A percentile compares a stretch with the other conserved stretches of the same genome.
Evolutionary conservation across 2,797 vertebrate genomes (phyloP).

Genomic region (Ataeniobius toweri): DNA sequence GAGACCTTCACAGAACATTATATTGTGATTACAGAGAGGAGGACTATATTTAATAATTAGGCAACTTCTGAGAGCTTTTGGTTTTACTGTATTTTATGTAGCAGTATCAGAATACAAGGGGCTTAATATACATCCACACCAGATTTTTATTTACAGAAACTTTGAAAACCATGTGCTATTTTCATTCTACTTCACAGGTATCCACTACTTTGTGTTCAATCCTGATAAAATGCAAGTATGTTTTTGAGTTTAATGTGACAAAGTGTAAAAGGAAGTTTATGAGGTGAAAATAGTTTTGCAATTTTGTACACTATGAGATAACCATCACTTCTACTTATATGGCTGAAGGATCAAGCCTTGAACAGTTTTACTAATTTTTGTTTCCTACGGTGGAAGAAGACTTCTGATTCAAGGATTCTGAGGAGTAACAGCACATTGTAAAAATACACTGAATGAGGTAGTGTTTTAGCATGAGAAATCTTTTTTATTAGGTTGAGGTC

Average conservation of each 20-base stretch:
- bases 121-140: no score
- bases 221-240: background rate
- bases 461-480: background rate
- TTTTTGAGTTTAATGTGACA: background rate
- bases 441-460: background rate
- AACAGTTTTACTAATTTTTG: background rate
- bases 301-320: background rate
- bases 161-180: background rate
- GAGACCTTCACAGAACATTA: background rate
- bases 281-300: background rate
- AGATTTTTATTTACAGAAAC: no score
- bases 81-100: background rate
- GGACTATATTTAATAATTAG: background rate
- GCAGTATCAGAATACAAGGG: no score
- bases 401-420: background rate
- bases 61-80: background rate
- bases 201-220: background rate
- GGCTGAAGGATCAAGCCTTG: no score
- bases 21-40: background rate
- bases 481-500: background rate
- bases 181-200: background rate
- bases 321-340: no score
- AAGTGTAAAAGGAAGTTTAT: background rate
- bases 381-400: no score
- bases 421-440: background rate